A percentile compares a stretch with the other conserved stretches of the same genome.
Conservation (phyloP, 1,140 invertebrate species). For the Pachypeltis micranthus region DNA sequence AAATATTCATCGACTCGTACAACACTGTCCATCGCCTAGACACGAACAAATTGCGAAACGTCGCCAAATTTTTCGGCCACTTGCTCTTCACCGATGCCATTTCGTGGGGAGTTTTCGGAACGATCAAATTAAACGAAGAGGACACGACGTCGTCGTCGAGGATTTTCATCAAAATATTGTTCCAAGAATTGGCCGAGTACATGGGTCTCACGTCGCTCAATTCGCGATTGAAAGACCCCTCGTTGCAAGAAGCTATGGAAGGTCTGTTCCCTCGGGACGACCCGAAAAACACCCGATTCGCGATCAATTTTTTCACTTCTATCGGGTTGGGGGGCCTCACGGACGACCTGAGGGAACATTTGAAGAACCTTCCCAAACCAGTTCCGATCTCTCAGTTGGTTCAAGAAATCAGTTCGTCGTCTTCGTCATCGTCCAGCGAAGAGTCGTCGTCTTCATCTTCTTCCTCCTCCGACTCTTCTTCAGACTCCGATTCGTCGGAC, state of each 20-base stretch:
- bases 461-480: not conserved
- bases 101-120: slow-evolving; percentile 76
- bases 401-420: slow-evolving; percentile 22
- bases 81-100: slow-evolving; percentile 94
- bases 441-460: slow-evolving; percentile 13
- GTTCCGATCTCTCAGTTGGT: slow-evolving; percentile 26
- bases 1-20: slow-evolving; percentile 93
- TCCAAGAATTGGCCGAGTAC: slow-evolving; percentile 91
- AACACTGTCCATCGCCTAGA: slow-evolving; percentile 87
- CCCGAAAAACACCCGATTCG: slow-evolving; percentile 92
- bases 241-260: slow-evolving; percentile 70
- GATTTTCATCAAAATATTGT: slow-evolving; percentile 96
- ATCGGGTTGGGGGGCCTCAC: slow-evolving; percentile 95
- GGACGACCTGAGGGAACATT: slow-evolving; percentile 81
- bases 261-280: slow-evolving; percentile 92
- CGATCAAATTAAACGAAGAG: slow-evolving; percentile 87
- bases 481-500: slow-evolving; percentile 7
- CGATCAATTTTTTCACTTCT: slow-evolving; percentile 98
- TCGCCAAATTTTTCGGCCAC: slow-evolving; percentile 96
- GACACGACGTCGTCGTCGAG: slow-evolving; percentile 94
- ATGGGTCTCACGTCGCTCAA: slow-evolving; percentile 90
- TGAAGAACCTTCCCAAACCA: slow-evolving; percentile 67
- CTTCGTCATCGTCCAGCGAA: slow-evolving; percentile 22
- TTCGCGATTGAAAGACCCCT: slow-evolving; percentile 75
- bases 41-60: slow-evolving; percentile 93